Percentiles rank a stretch among this genome's conserved stretches.
Evolutionary conservation across 2,113 vertebrate species (phyloP).

Genomic region (Trematocara zebra): DNA sequence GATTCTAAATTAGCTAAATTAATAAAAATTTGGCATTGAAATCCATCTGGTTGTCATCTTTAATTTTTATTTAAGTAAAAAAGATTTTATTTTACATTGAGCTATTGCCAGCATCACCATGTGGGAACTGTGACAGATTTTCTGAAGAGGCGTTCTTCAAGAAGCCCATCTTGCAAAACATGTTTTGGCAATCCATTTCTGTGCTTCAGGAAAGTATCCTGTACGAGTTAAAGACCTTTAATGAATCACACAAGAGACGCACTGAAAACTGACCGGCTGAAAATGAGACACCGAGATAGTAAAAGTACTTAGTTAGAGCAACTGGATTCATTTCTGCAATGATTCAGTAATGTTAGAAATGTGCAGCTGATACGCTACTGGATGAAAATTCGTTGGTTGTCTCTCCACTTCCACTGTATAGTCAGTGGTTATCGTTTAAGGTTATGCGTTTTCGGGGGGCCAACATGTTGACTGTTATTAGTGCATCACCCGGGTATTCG

Average conservation of each 20-base stretch:
- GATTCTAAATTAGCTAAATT: background rate
- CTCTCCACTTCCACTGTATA: accelerated
- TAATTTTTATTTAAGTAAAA: background rate
- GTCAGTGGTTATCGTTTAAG: background rate
- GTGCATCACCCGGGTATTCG: background rate
- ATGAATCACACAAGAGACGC: background rate
- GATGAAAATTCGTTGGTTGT: accelerated
- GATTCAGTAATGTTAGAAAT: background rate
- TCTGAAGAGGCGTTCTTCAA: background rate
- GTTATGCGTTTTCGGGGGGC: background rate
- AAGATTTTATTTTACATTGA: background rate
- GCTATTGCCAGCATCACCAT: background rate
- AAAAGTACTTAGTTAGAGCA: background rate
- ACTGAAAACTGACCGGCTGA: background rate
- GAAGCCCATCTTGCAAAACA: background rate
- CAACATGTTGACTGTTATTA: background rate
- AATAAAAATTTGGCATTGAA: background rate
- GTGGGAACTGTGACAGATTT: background rate
- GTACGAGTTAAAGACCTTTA: background rate
- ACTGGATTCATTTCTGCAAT: background rate
- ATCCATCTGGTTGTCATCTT: background rate
- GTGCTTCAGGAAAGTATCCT: background rate
- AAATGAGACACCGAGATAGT: background rate
- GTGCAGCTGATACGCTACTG: background rate
- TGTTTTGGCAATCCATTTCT: background rate